Percentiles rank a stretch among this genome's conserved stretches.
Evolutionary conservation across 2,797 vertebrate species (phyloP).

Genomic region (Galago senegalensis): DNA sequence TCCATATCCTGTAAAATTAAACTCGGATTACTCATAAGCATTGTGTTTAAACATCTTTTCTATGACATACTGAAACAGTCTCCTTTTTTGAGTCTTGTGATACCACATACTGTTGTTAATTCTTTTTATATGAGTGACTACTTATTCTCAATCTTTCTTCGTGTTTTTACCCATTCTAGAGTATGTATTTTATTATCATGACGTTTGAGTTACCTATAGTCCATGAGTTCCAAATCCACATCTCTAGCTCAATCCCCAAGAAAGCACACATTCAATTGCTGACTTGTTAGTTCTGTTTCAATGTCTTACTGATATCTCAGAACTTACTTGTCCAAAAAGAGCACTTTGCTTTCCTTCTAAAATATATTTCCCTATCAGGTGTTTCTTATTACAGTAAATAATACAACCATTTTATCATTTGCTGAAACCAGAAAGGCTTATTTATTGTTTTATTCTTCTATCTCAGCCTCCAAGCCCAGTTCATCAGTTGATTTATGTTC

Average conservation of each 20-base stretch:
- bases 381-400: not conserved
- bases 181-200: not conserved
- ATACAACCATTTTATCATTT: not conserved
- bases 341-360: not conserved
- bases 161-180: not conserved
- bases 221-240: not conserved
- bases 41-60: conserved; percentile 8
- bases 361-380: not conserved
- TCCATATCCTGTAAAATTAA: not conserved
- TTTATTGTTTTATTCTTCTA: not conserved
- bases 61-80: not conserved
- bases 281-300: not conserved
- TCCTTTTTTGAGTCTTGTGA: not conserved
- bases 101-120: not conserved
- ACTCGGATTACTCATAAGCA: not conserved
- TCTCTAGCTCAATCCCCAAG: not conserved
- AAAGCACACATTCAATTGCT: not conserved
- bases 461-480: not conserved
- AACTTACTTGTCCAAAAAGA: not conserved
- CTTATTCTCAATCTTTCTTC: not conserved
- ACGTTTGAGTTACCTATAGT: not conserved
- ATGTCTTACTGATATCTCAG: not conserved
- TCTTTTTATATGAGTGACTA: not conserved
- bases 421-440: not conserved
- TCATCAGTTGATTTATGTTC: not conserved